Base-by-base conservation (phyloP, 1,140 invertebrate genomes). In the Leptonema lineaticorne region DNA sequence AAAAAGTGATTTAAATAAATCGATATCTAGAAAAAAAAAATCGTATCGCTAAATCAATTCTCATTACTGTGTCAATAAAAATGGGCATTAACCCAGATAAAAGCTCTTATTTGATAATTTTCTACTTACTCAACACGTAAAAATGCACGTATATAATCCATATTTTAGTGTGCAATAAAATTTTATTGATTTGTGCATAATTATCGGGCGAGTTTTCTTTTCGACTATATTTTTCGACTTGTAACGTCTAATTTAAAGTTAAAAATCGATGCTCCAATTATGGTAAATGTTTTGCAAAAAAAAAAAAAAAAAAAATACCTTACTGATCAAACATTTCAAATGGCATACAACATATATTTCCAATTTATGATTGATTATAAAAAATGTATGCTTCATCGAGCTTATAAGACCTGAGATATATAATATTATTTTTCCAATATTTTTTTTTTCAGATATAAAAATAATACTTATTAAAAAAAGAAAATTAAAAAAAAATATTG, bases 81-180 rank as follows among this genome's bases (percentile, higher is more conserved):
- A 33, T 33, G 18, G 9, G 18, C 57, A 33, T 59, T 59, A 59
- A 59, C 57, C 57, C 57, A 59, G 30, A 59, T 59, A 30, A 33
- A 30, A 30, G 27, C 33, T n/a, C n/a, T n/a, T n/a, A n/a, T n/a
- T 59, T 29, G 57, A 59, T 59, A 59, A 33, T 59, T 33, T 59
- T 33, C 18, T 59, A 59, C 30, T 59, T 53, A 24, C 50, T 24
- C 50, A 53, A 53, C 50, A 14, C 6, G 22, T 14, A 53, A 20
- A 53, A 20, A 41, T 16, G 16, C 37, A 41, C 9, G 16, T n/a
- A n/a, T n/a, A n/a, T n/a, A n/a, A n/a, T n/a, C n/a, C n/a, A 41
- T 2, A 4, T n/a, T 45, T 45, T 45, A 16, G 2, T 18, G 22
- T 53, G 50, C 26, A 33, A 59, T 59, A 59, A 59, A 59, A 59